Evolutionary conservation across 2,113 vertebrate species (phyloP), one percentile per base, ranked within the genome.

Genomic region (Rhineura floridana): DNA sequence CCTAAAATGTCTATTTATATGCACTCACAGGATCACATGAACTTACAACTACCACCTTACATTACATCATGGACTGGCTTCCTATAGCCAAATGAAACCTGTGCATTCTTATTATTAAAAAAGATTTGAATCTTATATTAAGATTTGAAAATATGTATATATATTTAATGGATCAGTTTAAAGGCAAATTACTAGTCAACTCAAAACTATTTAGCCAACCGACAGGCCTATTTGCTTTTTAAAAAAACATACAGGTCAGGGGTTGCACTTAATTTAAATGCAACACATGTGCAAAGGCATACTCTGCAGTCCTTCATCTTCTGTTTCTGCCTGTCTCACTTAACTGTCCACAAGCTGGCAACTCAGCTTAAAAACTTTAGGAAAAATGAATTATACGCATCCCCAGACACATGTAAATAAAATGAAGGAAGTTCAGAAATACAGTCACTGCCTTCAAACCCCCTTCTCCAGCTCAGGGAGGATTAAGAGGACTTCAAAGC

Each of bases 401-500:
- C 96, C 95, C 95, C 88, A 95, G 94, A 96, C 94, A 92, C 95
- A 96, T 92, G 96, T 96, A 97, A 97, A 97, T 97, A 97, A 97
- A 97, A 97, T 3, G 19, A 96, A 96, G 95, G 92, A 89, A 89
- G 94, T 94, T 95, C 95, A 94, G 77, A 95, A 94, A 94, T 95
- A 93, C 92, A 94, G 92, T 6, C 39, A 93, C 92, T 93, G 94
- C 92, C 95, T 96, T 90, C 93, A 79, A 93, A 95, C 94, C 88
- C 94, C 91, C 91, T 94, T 95, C 93, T 89, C 93, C 89, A 93
- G 95, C 95, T 95, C 96, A 90, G 91, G 93, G 90, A 96, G 96
- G 96, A 97, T 97, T 97, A 97, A 93, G 91, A 94, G 94, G 94
- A 95, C 96, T 97, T 97, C 96, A 97, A 97, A 97, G 95, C 87